Evolutionary conservation across 2,113 vertebrate genomes (phyloP), one percentile per base, ranked within the genome.

Genomic region (Candoia aspera): DNA sequence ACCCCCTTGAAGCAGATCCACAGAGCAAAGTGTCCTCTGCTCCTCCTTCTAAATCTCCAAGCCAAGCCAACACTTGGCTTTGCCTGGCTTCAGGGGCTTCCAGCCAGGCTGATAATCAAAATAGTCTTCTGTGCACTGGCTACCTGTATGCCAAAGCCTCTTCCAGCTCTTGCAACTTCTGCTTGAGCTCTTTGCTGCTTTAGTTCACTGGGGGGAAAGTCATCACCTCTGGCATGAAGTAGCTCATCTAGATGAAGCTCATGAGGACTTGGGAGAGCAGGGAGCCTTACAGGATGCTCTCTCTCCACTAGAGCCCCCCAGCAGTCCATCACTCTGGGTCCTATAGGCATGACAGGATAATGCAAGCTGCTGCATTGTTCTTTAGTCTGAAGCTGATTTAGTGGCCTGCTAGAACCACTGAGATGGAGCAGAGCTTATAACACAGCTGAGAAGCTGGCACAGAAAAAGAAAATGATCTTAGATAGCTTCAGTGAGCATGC

Each of bases 251-350:
- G n/a, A 33, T 37, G 15, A n/a, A 37, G 2, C 26, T 9, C 6
- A 2, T 15, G 62, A 86, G 37, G 91, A 11, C 91, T 68, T 90
- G 59, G 53, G 73, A 13, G 59, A 23, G 0, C 0, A 0, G 4
- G 68, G 68, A 33, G n/a, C 17, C 68, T 0, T 24, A 0, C 12
- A 6, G 57, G 17, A 0, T 24, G 73, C 12, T 11, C 26, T 26
- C 19, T 23, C 55, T 84, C 93, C 12, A 0, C 49, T 55, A 21
- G 42, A 87, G 9, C 84, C 64, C 21, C 90, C 29, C 59, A 87
- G 15, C 24, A 1, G 5, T 3, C 49, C 55, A 8, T 83, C 89
- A 53, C 2, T 42, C n/a, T 93, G 58, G 73, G 88, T 91, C 42
- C 86, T 84, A 89, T 60, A 86, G 17, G 60, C 37, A 11, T 8